phyloP scores from a whole-genome alignment of 2,113 vertebrate genomes.

The Ellobius talpinus region DNA sequence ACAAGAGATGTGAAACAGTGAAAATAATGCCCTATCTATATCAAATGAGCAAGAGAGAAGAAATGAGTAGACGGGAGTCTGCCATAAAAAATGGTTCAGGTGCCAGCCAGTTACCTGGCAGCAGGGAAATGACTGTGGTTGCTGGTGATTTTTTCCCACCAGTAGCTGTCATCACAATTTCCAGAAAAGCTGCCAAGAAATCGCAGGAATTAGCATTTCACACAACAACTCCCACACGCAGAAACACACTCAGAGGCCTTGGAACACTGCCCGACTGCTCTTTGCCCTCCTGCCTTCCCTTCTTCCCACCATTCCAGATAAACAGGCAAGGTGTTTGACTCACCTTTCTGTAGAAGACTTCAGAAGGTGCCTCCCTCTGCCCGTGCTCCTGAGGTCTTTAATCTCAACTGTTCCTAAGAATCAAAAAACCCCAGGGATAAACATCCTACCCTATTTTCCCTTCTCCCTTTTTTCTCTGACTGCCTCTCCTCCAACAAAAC shows the following conservation, averaged over 20 bases:
- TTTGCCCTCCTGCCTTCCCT: slow-evolving; percentile 37
- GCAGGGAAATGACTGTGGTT: neutral
- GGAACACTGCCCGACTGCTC: slow-evolving; percentile 44
- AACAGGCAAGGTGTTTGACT: slow-evolving; percentile 52
- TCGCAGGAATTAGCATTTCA: slow-evolving; percentile 49
- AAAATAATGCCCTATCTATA: neutral
- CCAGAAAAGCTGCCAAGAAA: slow-evolving; percentile 72
- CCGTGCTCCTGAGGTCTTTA: neutral
- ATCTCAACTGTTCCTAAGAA: neutral
- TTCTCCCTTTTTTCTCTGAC: neutral
- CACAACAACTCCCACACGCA: neutral
- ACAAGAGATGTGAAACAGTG: neutral
- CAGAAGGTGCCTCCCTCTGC: neutral
- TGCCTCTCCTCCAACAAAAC: neutral
- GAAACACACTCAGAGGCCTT: neutral
- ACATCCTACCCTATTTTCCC: neutral
- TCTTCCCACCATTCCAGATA: neutral
- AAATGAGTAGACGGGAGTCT: neutral
- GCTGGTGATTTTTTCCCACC: slow-evolving; percentile 29
- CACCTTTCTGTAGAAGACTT: neutral
- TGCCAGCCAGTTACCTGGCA: slow-evolving; percentile 20
- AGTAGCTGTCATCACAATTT: slow-evolving; percentile 70
- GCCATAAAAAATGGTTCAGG: slow-evolving; percentile 5
- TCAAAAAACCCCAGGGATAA: neutral
- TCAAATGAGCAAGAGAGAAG: neutral